Evolutionary conservation across 1,140 invertebrate genomes (phyloP), one percentile per base, ranked within the genome.

Genomic region (Trinorchestia longiramus): DNA sequence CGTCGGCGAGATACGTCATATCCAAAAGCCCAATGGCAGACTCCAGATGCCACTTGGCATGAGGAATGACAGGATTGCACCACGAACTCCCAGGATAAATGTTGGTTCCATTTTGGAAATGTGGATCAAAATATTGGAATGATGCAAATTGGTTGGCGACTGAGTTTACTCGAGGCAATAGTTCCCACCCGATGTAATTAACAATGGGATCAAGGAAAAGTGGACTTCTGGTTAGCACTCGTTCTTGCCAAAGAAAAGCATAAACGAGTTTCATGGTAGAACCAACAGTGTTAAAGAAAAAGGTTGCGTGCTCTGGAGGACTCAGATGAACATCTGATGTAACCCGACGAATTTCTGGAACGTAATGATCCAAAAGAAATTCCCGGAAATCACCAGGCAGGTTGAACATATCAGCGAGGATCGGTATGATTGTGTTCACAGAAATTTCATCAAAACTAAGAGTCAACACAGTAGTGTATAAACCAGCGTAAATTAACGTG

Each of bases 401-500:
- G 43, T 94, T 94, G 92, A 94, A 94, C 3, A 43, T 17, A 15
- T 94, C 44, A 40, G 92, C 92, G 28, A 94, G 92, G 1, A 45
- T 47, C 15, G 92, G 92, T 47, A 94, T 45, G 36, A 94, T 45
- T 11, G 43, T 94, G 40, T 40, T 43, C 40, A 94, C 92, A 47
- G 44, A n/a, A 28, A 28, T 15, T 43, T 42, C 92, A 47, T 94
- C 92, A 40, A 94, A 94, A 47, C 43, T 94, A 40, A 94, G 43
- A 40, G 92, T 94, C 40, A 94, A 94, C 41, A 94, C 43, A 15
- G 92, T 94, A 36, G 43, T 28, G 40, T 23, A 94, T 1, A 94
- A 47, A 45, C 92, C 92, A 47, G 92, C 41, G 47, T 94, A 94
- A 94, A 94, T 94, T 45, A 94, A n/a, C 43, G 43, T 94, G 92